Evolutionary conservation across 2,888 invertebrate species (phyloP), one percentile per base, ranked within the genome.

Genomic region (Chironomus tentans): DNA sequence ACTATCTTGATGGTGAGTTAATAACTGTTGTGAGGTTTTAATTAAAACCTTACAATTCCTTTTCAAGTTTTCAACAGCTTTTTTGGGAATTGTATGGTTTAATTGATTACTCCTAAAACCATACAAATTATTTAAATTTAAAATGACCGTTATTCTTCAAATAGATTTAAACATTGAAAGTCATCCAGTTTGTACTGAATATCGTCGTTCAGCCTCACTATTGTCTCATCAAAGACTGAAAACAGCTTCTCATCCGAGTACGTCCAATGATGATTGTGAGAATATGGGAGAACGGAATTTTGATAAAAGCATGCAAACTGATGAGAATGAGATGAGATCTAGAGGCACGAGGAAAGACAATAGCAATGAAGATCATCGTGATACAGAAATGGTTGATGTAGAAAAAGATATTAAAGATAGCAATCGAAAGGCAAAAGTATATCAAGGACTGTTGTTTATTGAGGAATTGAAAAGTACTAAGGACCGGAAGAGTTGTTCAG

Each of bases 381-480:
- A 70, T 18, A 24, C 70, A 3, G 65, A 70, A 48, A 76, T 76
- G 65, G 22, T 76, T 12, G 61, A 18, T 15, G 47, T 70, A 3
- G 70, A 70, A 70, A 47, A n/a, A n/a, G n/a, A n/a, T n/a, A n/a
- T 12, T 13, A 15, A 68, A 48, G 68, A 61, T 0, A 46, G 28
- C 15, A 68, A 12, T 68, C 7, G 15, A 13, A 46, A 47, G 18
- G n/a, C 38, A n/a, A 75, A 70, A 71, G 48, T 73, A 47, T 73
- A 76, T 10, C 56, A 82, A 48, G 83, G 83, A 47, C 80, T 82
- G 4, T 79, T 83, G n/a, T 81, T 80, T 78, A 81, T 80, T 72
- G 81, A 80, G 62, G 80, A 81, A 76, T 79, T 80, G 15, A 80
- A 81, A 28, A 78, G 81, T 56, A 69, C 82, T 0, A 61, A 72